These are phyloP conservation scores for Copsychus sechellarum DNA, from an alignment of 2,113 vertebrate genomes.

Conservation along the genomic window DNA sequence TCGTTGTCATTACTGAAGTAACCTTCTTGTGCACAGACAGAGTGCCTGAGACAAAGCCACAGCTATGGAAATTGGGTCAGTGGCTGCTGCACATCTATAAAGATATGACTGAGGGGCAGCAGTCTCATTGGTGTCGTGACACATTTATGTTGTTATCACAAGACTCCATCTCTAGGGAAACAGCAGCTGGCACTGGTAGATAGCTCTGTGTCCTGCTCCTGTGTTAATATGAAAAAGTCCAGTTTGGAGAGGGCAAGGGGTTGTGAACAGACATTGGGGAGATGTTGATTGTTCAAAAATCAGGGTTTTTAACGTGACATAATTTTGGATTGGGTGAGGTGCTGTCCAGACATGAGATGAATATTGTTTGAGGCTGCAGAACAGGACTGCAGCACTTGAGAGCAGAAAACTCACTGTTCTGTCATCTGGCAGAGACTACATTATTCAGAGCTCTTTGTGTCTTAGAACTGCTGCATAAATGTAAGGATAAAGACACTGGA, in stretches of 20 bases:
- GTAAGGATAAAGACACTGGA: not conserved
- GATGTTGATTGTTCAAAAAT: not conserved
- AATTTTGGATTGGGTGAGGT: not conserved
- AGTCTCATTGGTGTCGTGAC: not conserved
- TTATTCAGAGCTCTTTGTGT: not conserved
- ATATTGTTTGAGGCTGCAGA: not conserved
- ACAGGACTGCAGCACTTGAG: not conserved
- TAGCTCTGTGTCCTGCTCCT: not conserved
- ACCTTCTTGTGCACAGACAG: not conserved
- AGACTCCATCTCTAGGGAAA: not conserved
- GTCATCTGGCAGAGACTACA: not conserved
- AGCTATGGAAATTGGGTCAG: not conserved
- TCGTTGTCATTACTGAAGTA: not conserved
- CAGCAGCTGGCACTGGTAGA: not conserved
- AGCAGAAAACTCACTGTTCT: not conserved
- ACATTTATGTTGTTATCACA: not conserved
- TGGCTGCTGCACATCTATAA: not conserved
- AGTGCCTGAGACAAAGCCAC: not conserved
- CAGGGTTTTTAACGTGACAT: not conserved
- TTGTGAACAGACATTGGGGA: not conserved
- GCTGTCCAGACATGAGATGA: not conserved
- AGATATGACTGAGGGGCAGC: not conserved
- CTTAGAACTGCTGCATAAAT: not conserved
- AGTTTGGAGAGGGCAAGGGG: not conserved
- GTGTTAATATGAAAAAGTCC: not conserved